Evolutionary conservation across 2,113 vertebrate species (phyloP), one percentile per base, ranked within the genome.

Genomic region (Semnornis frantzii): DNA sequence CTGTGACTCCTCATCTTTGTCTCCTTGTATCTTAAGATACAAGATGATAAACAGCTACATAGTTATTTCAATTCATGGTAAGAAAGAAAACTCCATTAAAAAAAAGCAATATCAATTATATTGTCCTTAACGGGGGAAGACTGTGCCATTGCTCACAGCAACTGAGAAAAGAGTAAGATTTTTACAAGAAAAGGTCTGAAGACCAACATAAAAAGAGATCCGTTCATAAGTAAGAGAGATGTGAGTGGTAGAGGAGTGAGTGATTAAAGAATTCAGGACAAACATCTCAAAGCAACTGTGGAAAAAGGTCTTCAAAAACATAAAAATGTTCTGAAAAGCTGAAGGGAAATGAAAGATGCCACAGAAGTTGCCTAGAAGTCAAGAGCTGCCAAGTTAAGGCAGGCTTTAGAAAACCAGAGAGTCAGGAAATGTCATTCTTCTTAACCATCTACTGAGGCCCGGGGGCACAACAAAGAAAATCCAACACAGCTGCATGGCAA

Each of bases 401-500:
- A 88, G 24, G 27, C 14, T 83, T 72, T 74, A 31, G 78, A 84
- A 93, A 92, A 73, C 15, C 21, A 63, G 85, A 82, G 62, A 86
- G 82, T 87, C 92, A 91, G 80, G 92, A 92, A 89, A 77, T 8
- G 94, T 88, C 96, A 55, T 69, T 89, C 58, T 92, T 90, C 52
- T 39, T 96, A 89, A 96, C 64, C 13, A 82, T 97, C 93, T 83
- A 50, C 69, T 59, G 46, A 64, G 50, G 74, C 94, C 92, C 85
- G 74, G n/a, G 66, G 89, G 91, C 82, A 90, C 60, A 92, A 93
- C 90, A 96, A 86, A 95, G 89, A 68, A 90, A 95, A 95, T 79
- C 42, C 57, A 82, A 30, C 65, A 59, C 90, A 95, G 88, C 83
- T 92, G 74, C 54, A 21, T 11, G n/a, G 54, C 79, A 77, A 81